Conservation (phyloP, 2,888 invertebrate genomes). For the Idaea dimidiata region DNA sequence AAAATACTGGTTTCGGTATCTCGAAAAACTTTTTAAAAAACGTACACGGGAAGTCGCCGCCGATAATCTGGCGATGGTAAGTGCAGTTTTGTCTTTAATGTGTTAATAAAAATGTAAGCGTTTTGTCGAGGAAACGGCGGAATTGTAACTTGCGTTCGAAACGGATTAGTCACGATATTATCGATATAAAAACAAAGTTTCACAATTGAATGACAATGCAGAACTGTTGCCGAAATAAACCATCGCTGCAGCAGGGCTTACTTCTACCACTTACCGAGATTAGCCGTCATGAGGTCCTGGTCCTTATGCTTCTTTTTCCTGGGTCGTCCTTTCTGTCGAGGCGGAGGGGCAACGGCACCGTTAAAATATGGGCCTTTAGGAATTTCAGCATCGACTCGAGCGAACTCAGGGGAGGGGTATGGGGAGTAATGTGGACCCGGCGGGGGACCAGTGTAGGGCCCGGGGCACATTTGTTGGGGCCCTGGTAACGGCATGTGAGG, state of each 20-base stretch:
- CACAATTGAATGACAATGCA: too few relatives aligned
- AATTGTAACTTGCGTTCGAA: conserved; percentile 17
- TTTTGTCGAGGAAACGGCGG: conserved; percentile 61
- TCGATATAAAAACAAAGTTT: background rate
- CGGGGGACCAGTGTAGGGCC: conserved; percentile 75
- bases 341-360: conserved; percentile 80
- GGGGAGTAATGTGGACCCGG: conserved; percentile 75
- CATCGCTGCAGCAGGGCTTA: conserved; percentile 13
- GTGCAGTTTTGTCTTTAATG: conserved; percentile 79
- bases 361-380: conserved; percentile 81
- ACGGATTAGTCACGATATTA: conserved; percentile 46
- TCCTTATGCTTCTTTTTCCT: conserved; percentile 96
- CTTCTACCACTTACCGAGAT: conserved; percentile 84
- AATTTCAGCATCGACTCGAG: conserved; percentile 71
- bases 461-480: conserved; percentile 79
- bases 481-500: conserved; percentile 80
- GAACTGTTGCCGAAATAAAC: conserved; percentile 20
- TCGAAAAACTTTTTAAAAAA: conserved; percentile 58
- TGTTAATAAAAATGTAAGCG: conserved; percentile 78
- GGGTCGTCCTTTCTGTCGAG: conserved; percentile 95
- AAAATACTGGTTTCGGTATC: conserved; percentile 74
- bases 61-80: conserved; percentile 74
- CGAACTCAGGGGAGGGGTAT: conserved; percentile 81
- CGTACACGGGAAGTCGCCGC: conserved; percentile 70
- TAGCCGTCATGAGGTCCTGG: conserved; percentile 91